Evolutionary conservation across 2,888 invertebrate genomes (phyloP), one percentile per base, ranked within the genome.

Genomic region (Tanaodytes sp.): DNA sequence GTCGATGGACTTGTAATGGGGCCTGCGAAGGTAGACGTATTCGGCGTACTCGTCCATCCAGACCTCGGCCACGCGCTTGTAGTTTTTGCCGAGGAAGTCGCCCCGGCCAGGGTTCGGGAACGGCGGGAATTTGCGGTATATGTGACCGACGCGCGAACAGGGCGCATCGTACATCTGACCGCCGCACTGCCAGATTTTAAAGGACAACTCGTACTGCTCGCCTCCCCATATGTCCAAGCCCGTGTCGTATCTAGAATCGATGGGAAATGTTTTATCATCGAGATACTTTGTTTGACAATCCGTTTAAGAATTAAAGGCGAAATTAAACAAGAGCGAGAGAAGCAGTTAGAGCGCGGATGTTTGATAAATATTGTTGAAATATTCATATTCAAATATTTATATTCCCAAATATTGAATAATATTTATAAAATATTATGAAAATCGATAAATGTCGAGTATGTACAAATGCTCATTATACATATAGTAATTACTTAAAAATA

Each of bases 21-120:
- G 93, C 23, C 93, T 87, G 0, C 95, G 88, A 68, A 87, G 85
- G 86, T 97, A 98, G 52, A 98, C 84, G 81, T 90, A 91, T 75
- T 96, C 89, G 1, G 94, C 94, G 84, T 96, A 98, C 79, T 98
- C 97, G 82, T 98, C 98, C 97, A 98, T 97, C 98, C 98, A 98
- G 1, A 98, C 97, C 78, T 95, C 96, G 0, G 97, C 97, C 0
- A 97, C 97, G 65, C 97, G 89, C 37, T 92, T 90, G 85, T 95
- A 96, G 85, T 97, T 97, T 93, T 88, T 89, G 46, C 92, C 93
- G 8, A 96, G 90, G 84, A 94, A 98, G 85, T 98, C 96, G 0
- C 96, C 95, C 65, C 91, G 91, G 0, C 94, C 92, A 0, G 96
- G 96, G 86, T 95, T 96, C 1, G 95, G 94, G 83, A 96, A 96